Evolutionary conservation across 2,888 invertebrate genomes (phyloP).

Genomic region (Diarsia mendica): DNA sequence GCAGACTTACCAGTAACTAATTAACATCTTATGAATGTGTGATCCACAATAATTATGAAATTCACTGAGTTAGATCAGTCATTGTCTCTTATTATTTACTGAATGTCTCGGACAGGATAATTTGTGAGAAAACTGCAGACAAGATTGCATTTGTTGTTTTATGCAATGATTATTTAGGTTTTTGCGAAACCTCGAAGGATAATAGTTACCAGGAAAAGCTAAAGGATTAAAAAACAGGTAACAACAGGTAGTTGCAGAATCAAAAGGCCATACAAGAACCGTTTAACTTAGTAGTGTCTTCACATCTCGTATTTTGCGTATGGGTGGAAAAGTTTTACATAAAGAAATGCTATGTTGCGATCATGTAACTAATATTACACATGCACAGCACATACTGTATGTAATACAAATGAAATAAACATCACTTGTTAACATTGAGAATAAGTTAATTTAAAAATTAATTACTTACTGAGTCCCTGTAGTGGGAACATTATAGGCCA

Average conservation of each 20-base stretch:
- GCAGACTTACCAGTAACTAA: too few species aligned
- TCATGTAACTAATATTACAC: slow-evolving; percentile 1
- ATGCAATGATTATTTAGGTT: background rate
- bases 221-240: background rate
- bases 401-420: slow-evolving; percentile 15
- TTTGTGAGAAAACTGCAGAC: slow-evolving; percentile 10
- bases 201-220: slow-evolving; percentile 4
- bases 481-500: too few species aligned
- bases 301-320: too few species aligned
- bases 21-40: too few species aligned
- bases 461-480: too few species aligned
- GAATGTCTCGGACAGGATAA: slow-evolving; percentile 28
- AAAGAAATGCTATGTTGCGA: slow-evolving; percentile 9
- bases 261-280: background rate
- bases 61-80: too few species aligned
- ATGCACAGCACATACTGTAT: background rate
- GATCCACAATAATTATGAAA: too few species aligned
- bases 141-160: slow-evolving; percentile 1
- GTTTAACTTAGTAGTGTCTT: background rate
- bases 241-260: background rate
- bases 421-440: slow-evolving; percentile 16
- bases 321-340: too few species aligned
- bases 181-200: background rate
- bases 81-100: background rate
- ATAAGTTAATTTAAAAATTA: background rate